Conservation (phyloP, 2,888 invertebrate species). For the Drosophila helvetica region DNA sequence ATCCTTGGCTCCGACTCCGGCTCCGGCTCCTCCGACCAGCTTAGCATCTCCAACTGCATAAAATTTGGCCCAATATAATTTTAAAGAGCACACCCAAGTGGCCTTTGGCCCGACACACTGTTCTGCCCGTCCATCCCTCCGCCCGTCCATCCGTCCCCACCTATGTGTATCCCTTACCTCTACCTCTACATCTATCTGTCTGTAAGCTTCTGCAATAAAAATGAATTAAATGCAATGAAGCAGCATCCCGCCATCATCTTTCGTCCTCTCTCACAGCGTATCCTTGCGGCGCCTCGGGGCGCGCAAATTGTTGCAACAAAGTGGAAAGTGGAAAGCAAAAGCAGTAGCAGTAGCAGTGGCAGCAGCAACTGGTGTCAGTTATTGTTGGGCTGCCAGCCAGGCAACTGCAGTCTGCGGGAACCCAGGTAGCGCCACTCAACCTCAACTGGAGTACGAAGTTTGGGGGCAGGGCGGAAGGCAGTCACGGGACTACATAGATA, state of each 20-base stretch:
- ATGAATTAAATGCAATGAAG: constrained; percentile 80
- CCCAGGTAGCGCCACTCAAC: constrained; percentile 51
- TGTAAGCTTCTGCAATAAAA: constrained; percentile 78
- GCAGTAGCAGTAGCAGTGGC: constrained; percentile 41
- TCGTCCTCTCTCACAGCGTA: constrained; percentile 38
- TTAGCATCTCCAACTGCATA: constrained; percentile 66
- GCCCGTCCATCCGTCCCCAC: neutral
- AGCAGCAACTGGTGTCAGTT: constrained; percentile 74
- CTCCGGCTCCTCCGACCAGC: constrained; percentile 19
- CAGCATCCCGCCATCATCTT: constrained; percentile 45
- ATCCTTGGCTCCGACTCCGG: constrained; percentile 31
- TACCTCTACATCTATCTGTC: constrained; percentile 65
- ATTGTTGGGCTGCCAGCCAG: constrained; percentile 61
- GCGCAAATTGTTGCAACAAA: constrained; percentile 78
- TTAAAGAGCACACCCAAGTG: constrained; percentile 76
- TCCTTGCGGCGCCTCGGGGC: constrained; percentile 58
- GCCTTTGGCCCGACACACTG: constrained; percentile 51
- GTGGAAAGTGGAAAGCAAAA: constrained; percentile 50
- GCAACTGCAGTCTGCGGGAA: constrained; percentile 17
- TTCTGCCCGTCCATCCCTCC: neutral
- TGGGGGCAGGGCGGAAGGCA: constrained; percentile 16
- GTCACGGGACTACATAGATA: constrained; percentile 39
- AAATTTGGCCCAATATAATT: constrained; percentile 78
- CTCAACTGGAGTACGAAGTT: constrained; percentile 50
- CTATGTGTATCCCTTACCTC: constrained; percentile 42